Percentiles rank a stretch among this genome's conserved stretches.
These are phyloP conservation scores for Hyposoter dolosus DNA, from an alignment of 2,888 invertebrate genomes.

Conservation along the genomic window DNA sequence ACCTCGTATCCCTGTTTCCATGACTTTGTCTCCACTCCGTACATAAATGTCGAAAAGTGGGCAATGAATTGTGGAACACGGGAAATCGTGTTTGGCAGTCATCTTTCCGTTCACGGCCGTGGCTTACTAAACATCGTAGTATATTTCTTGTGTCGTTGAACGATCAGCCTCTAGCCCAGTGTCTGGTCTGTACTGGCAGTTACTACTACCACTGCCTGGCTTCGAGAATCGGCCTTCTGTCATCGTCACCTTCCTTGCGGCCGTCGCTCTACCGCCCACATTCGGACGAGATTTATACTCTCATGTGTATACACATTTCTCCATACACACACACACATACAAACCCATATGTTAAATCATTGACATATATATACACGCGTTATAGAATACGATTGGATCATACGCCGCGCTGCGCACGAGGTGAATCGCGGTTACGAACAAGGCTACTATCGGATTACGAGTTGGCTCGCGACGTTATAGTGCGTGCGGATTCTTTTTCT, in stretches of 20 bases:
- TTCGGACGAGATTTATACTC: conserved; percentile 11
- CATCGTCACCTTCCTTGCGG: conserved; percentile 37
- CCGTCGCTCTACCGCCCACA: conserved; percentile 41
- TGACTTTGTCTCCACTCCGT: background rate
- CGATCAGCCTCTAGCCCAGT: conserved; percentile 2
- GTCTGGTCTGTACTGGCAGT: conserved; percentile 32
- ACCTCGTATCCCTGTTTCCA: background rate
- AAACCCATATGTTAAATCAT: background rate
- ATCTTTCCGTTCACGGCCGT: background rate
- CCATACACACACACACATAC: background rate
- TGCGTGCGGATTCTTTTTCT: conserved; percentile 62
- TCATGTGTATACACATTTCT: background rate
- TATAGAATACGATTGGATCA: conserved; percentile 17
- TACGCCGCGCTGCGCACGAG: conserved; percentile 31
- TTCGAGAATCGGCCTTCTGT: conserved; percentile 20
- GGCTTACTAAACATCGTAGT: background rate
- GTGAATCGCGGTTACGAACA: conserved; percentile 41
- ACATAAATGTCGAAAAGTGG: background rate
- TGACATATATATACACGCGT: background rate
- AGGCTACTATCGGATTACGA: conserved; percentile 65
- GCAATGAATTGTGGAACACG: background rate
- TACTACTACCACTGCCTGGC: conserved; percentile 27
- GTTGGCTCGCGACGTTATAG: conserved; percentile 49
- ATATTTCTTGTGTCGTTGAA: conserved; percentile 14
- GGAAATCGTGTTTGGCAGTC: background rate